Evolutionary conservation across 2,888 invertebrate genomes (phyloP).

Genomic region (Oscheius sp.): DNA sequence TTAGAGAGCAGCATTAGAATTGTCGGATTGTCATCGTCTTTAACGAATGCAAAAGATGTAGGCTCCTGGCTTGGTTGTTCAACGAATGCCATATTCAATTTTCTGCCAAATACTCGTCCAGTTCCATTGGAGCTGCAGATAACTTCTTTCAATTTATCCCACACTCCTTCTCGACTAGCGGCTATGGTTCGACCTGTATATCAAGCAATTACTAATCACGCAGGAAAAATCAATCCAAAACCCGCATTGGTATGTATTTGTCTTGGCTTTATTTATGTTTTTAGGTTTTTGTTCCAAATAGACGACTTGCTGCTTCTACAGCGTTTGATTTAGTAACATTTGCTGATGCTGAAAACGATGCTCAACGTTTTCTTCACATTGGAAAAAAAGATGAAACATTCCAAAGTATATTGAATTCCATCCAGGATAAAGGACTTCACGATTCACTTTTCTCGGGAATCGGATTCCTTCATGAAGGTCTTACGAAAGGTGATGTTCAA

Average conservation of each 20-base stretch:
- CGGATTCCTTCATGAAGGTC: constrained; percentile 94
- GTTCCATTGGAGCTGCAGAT: constrained; percentile 93
- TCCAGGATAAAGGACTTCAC: constrained; percentile 87
- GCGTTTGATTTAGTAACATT: constrained; percentile 94
- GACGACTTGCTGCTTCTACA: constrained; percentile 76
- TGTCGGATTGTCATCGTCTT: constrained; percentile 88
- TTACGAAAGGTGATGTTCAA: constrained; percentile 83
- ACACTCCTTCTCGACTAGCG: constrained; percentile 92
- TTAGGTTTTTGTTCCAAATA: constrained; percentile 82
- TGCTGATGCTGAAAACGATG: constrained; percentile 87
- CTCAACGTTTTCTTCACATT: constrained; percentile 85
- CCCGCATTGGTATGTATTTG: constrained; percentile 78
- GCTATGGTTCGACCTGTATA: constrained; percentile 98
- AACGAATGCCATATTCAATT: constrained; percentile 93
- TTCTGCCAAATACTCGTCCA: constrained; percentile 96
- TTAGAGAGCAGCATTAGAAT: constrained; percentile 76
- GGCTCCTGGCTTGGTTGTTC: constrained; percentile 78
- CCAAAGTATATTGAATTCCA: constrained; percentile 77
- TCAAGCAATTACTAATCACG: constrained; percentile 80
- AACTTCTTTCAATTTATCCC: constrained; percentile 94
- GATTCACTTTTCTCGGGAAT: constrained; percentile 94
- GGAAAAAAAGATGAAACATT: constrained; percentile 64
- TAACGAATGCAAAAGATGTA: constrained; percentile 84
- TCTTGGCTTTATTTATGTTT: background rate
- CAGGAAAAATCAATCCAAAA: constrained; percentile 75